A percentile compares a stretch with the other conserved stretches of the same genome.
phyloP scores from a whole-genome alignment of 1,140 invertebrate genomes.

The Eueides isabella region DNA sequence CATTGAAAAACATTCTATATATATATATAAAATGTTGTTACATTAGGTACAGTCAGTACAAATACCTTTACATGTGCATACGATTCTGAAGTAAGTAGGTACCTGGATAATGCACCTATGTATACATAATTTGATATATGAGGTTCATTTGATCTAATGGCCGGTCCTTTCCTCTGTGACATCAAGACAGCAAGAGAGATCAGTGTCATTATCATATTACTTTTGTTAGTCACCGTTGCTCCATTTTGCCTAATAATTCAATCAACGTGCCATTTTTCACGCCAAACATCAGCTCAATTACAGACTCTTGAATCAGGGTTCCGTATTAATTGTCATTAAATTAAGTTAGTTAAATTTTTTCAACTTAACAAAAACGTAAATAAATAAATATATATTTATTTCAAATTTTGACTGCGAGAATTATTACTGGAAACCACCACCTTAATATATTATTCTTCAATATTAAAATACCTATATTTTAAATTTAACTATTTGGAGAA shows the following conservation, averaged over 20 bases:
- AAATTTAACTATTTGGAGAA: too few species aligned
- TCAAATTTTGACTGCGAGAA: too few species aligned
- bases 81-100: too few species aligned
- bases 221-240: constrained; percentile 6
- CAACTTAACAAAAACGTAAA: too few species aligned
- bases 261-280: constrained; percentile 3
- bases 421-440: too few species aligned
- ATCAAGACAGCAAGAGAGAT: not conserved
- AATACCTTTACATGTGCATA: too few species aligned
- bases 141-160: not conserved
- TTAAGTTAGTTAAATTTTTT: not conserved
- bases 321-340: not conserved
- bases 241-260: not conserved
- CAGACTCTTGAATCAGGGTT: not conserved
- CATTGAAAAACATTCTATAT: too few species aligned
- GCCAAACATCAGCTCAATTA: not conserved
- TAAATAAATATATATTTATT: too few species aligned
- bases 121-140: not conserved
- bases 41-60: not conserved
- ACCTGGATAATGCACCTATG: too few species aligned
- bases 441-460: too few species aligned
- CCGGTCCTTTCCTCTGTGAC: not conserved
- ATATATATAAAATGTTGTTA: too few species aligned
- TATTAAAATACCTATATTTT: too few species aligned
- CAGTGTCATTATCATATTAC: constrained; percentile 8